Base-by-base conservation (phyloP, 1,140 invertebrate genomes). In the Choristoneura fumiferana region DNA sequence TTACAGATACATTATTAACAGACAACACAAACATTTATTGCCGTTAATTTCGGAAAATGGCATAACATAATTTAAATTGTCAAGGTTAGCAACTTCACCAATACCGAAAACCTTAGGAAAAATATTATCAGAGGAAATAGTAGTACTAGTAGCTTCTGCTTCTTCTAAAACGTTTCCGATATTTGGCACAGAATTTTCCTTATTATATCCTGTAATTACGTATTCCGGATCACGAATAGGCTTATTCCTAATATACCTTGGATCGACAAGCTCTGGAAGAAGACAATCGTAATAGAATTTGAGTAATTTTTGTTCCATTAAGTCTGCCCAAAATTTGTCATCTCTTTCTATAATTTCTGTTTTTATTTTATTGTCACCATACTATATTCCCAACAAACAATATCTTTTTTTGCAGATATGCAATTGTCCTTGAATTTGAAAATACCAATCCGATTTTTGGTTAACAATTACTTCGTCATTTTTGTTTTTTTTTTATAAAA, bases 371-470 rank as follows among this genome's bases (percentile, higher is more conserved):
- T 38, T 5, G 2, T 53, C 34, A 4, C 22, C 43, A 52, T 18
- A 54, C 69, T 71, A 89, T 0, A 89, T 38, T 15, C 65, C 66
- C 65, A 88, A 83, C 38, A 87, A 70, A 60, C 84, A 84, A 60
- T 74, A 82, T 10, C 66, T 49, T 49, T 73, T 36, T 14, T 67
- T 60, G 2, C 76, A 82, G 0, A 89, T 60, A 22, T 69, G 69
- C 9, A 90, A 43, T 53, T 90, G 84, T 13, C 79, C 81, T 58
- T 86, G 81, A 83, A 39, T 14, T n/a, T 39, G 37, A 1, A n/a
- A 39, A 62, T 77, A 89, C 62, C 83, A 85, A 14, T 62, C n/a
- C 61, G 86, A 76, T 17, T 54, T 73, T 62, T 57, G 61, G 39
- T 78, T 84, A 34, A 89, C 53, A 62, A 61, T 10, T n/a, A 43